Evolutionary conservation across 2,888 invertebrate genomes (phyloP), one percentile per base, ranked within the genome.

Genomic region (Watsonalla cultraria): DNA sequence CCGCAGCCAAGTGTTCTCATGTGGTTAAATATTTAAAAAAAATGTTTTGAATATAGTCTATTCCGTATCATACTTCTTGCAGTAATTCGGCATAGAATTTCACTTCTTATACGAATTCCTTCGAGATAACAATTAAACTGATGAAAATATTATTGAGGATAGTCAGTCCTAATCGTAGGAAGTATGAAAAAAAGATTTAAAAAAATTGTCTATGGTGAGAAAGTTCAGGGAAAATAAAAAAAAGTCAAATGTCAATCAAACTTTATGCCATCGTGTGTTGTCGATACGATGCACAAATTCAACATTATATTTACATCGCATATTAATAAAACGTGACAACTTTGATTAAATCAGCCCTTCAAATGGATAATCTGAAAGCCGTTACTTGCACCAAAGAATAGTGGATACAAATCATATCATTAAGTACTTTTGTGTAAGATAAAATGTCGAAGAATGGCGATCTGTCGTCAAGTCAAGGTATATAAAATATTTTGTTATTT

Each of bases 381-480:
- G 64, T 73, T 64, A 74, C 65, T 62, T 73, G 69, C 76, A 79
- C 77, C 76, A 78, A 81, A 81, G 74, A 78, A 67, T 78, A 78
- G 68, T 74, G 60, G 72, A 74, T 72, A 72, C 70, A 66, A 64
- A 74, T 46, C 54, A 62, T 48, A 64, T 42, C 42, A 49, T 33
- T 62, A 62, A 60, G 57, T 60, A 66, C 54, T 67, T 68, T 62
- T 59, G 55, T 52, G 61, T 45, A 80, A 89, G 83, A 51, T 58
- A 64, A 76, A 92, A 94, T 94, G 94, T 94, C 94, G 92, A 94
- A 94, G 88, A 93, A 93, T 91, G 92, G 93, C 86, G 93, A 93
- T 86, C 92, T 94, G 90, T 92, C 93, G 76, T 92, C 93, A 80
- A 93, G 92, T 84, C 92, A 92, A 88, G 91, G 92, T 87, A 92